Evolutionary conservation across 2,888 invertebrate genomes (phyloP).

Genomic region (Cosmorhoe ocellata): DNA sequence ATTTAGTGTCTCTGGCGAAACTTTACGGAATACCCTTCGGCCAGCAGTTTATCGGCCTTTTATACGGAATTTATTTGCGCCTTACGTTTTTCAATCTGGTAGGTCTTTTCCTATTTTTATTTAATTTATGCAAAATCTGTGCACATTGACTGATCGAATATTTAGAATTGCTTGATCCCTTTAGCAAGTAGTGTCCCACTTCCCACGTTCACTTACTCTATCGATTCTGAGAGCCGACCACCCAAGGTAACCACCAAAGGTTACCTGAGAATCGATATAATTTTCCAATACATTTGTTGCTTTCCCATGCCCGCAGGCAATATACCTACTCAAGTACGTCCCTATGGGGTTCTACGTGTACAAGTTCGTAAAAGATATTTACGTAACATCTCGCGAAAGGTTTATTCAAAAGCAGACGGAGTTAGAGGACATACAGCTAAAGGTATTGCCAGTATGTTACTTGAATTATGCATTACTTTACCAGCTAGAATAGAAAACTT

Average conservation of each 20-base stretch:
- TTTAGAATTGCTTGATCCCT: not conserved
- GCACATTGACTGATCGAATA: not conserved
- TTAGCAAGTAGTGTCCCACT: not conserved
- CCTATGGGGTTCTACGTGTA: slow-evolving; percentile 61
- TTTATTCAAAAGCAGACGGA: slow-evolving; percentile 56
- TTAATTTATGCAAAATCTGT: not conserved
- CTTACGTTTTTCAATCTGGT: slow-evolving; percentile 59
- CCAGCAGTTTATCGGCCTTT: slow-evolving; percentile 46
- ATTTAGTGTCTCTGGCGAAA: slow-evolving; percentile 45
- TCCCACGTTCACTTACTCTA: not conserved
- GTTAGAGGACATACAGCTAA: slow-evolving; percentile 65
- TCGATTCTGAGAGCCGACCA: not conserved
- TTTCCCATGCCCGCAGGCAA: slow-evolving; percentile 42
- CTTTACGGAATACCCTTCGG: slow-evolving; percentile 49
- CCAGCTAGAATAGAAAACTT: not conserved
- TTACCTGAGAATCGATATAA: slow-evolving; percentile 11
- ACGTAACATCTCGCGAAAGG: slow-evolving; percentile 53
- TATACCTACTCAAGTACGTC: slow-evolving; percentile 61
- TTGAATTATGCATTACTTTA: slow-evolving; percentile 1
- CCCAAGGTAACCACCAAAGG: not conserved
- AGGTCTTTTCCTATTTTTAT: not conserved
- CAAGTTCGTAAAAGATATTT: slow-evolving; percentile 55
- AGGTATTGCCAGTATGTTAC: slow-evolving; percentile 46
- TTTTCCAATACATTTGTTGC: slow-evolving; percentile 14
- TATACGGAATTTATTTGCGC: slow-evolving; percentile 52